These are phyloP conservation scores for Andrena praecox DNA, from an alignment of 2,888 invertebrate species.

Conservation along the genomic window DNA sequence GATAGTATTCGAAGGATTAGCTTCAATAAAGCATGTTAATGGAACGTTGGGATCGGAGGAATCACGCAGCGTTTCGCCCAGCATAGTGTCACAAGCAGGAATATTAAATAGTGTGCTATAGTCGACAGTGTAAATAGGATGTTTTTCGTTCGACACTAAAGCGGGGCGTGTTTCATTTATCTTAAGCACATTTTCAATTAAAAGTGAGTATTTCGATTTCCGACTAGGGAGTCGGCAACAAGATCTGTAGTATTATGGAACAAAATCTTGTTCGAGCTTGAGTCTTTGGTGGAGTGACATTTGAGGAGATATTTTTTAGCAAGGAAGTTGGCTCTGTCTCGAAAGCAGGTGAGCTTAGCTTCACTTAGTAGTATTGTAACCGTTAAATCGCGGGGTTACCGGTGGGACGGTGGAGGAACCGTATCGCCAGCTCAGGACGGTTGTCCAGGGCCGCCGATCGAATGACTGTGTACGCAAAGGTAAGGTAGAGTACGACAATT, in stretches of 20 bases:
- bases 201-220: not conserved
- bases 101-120: not conserved
- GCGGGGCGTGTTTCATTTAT: too few relatives aligned
- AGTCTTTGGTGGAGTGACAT: not conserved
- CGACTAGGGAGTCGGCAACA: not conserved
- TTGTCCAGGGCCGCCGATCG: too few relatives aligned
- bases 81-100: not conserved
- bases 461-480: too few relatives aligned
- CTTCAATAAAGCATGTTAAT: not conserved
- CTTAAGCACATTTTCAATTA: not conserved
- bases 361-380: not conserved
- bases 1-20: not conserved
- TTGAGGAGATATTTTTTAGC: not conserved
- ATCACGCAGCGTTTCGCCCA: not conserved
- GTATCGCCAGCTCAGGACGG: too few relatives aligned
- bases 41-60: not conserved
- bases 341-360: not conserved
- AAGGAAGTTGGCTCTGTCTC: not conserved
- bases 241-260: constrained; percentile 4
- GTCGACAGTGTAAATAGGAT: not conserved
- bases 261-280: not conserved
- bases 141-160: not conserved
- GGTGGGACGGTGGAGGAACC: too few relatives aligned
- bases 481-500: too few relatives aligned
- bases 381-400: too few relatives aligned